Base-by-base conservation (phyloP, 2,113 vertebrate genomes). In the Marmota monax region DNA sequence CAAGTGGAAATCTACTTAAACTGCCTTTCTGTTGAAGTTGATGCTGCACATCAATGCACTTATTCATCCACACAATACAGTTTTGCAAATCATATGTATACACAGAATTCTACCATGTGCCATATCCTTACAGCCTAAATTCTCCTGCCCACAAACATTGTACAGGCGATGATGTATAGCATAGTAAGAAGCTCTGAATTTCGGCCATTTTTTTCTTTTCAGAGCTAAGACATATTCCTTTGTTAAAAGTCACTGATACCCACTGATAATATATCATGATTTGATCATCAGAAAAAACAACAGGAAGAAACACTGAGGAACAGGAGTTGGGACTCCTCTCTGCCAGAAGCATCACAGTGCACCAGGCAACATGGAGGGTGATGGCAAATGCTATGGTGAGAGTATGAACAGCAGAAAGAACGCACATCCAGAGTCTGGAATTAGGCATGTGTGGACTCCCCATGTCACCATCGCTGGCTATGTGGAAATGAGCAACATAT, bases 351-450 rank as follows among this genome's bases (percentile, higher is more conserved):
- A 65, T 45, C 42, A 83, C 18, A 39, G 39, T 61, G 23, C 7
- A 39, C 45, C 48, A 56, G 37, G 32, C 14, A 77, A 48, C 83
- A 63, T 53, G 32, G 25, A 79, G 16, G 39, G 45, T 10, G 14
- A 58, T 12, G n/a, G 32, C 22, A 7, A 74, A 5, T 1, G 9
- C 2, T 25, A 18, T 2, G 13, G 10, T 6, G 5, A 39, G 10
- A 11, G 7, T 7, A 4, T 1, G 5, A 70, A 7, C 14, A 63
- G 48, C 14, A 56, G 53, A 69, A 53, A 82, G 18, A 27, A 16
- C 3, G 10, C 1, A 7, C 1, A 1, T 18, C 61, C 34, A 3
- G 8, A 51, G 48, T 73, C 29, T 1, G 18, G 27, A 0, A 17
- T 34, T 51, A 56, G 14, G n/a, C 17, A 37, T 7, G 0, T 72